Evolutionary conservation across 2,797 vertebrate genomes (phyloP), one percentile per base, ranked within the genome.

Genomic region (Mycteria americana): DNA sequence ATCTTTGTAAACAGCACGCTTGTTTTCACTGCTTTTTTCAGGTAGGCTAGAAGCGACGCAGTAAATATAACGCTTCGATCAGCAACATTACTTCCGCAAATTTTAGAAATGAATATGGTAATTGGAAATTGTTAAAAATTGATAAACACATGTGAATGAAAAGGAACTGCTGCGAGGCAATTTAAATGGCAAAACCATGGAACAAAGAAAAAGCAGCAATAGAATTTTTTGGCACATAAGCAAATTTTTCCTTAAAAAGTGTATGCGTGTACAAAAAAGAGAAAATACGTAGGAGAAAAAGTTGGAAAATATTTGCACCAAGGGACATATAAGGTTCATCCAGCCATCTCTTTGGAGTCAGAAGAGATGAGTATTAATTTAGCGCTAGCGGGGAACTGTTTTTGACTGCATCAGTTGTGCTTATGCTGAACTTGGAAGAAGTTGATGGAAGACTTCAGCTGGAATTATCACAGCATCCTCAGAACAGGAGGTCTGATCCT

Each of bases 51-150:
- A 50, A 85, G 31, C 17, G 18, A 53, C 5, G 33, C 15, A 62
- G 78, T 75, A 92, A 93, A 93, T 59, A 78, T 8, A 45, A 35
- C 0, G 3, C 45, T 81, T 68, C 41, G 43, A 72, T 45, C 63
- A 89, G 74, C 41, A 72, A 75, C 62, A 64, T 54, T 67, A 86
- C 60, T 89, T 48, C 79, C 41, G 51, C 54, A 85, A 73, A 62
- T 85, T 95, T 93, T 65, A 65, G 51, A 92, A 91, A 91, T 74
- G 7, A 78, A 73, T 69, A 89, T 53, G 56, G 54, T 70, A 85
- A 95, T 33, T 74, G 48, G 80, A 93, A 96, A 85, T 77, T 60
- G 56, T 86, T 88, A 90, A 93, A 96, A 85, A 88, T 63, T 41
- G 80, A 89, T 85, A 93, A 94, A 90, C 74, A 6, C 6, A 56